Evolutionary conservation across 2,113 vertebrate species (phyloP).

Genomic region (Acrocephalus arundinaceus): DNA sequence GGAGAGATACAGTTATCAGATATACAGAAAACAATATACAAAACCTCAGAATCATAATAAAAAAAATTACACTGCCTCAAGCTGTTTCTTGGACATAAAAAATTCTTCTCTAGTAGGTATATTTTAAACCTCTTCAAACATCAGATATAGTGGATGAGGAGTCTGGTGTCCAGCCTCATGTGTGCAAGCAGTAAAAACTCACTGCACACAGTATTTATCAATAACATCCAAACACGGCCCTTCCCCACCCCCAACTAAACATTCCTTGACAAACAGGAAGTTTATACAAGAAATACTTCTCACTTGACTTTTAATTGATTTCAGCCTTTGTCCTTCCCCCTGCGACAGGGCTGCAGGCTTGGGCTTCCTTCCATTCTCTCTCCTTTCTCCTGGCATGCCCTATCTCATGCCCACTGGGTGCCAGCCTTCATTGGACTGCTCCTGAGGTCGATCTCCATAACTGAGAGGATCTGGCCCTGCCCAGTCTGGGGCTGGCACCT

Average conservation of each 20-base stretch:
- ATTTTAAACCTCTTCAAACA: not conserved
- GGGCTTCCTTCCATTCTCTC: not conserved
- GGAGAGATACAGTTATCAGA: not conserved
- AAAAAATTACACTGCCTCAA: not conserved
- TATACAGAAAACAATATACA: not conserved
- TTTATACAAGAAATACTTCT: slow-evolving; percentile 8
- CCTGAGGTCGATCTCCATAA: not conserved
- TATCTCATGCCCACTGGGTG: fast-evolving
- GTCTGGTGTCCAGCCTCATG: not conserved
- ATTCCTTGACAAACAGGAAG: not conserved
- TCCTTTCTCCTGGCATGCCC: not conserved
- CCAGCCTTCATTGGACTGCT: not conserved
- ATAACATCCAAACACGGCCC: not conserved
- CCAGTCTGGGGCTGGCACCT: fast-evolving
- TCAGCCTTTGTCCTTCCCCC: not conserved
- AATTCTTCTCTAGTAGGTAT: not conserved
- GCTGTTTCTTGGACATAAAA: not conserved
- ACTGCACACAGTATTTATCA: not conserved
- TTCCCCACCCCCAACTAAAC: not conserved
- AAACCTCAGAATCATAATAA: not conserved
- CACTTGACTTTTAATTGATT: slow-evolving; percentile 9
- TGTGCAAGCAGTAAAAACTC: not conserved
- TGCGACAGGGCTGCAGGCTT: not conserved
- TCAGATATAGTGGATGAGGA: not conserved
- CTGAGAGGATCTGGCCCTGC: not conserved